Evolutionary conservation across 2,113 vertebrate species (phyloP).

Genomic region (Girardinichthys multiradiatus): DNA sequence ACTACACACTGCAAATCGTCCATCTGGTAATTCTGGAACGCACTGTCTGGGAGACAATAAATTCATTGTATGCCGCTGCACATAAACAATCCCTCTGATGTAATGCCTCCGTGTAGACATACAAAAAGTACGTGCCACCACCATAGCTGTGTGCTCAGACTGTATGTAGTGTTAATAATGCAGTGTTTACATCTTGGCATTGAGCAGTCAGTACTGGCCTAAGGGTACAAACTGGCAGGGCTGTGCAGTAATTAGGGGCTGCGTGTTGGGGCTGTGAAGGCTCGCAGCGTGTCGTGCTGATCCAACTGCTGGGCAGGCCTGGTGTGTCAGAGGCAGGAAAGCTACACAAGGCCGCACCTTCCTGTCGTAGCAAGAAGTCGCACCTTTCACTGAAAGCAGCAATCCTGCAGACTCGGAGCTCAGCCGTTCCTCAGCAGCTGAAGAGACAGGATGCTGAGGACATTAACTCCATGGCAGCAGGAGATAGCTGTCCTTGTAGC

Average conservation of each 20-base stretch:
- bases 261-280: conserved; percentile 56
- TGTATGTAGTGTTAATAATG: conserved; percentile 73
- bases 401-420: conserved; percentile 5
- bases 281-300: conserved; percentile 54
- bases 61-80: conserved; percentile 51
- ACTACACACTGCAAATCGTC: conserved; percentile 62
- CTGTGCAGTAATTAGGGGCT: conserved; percentile 66
- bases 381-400: neutral
- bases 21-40: conserved; percentile 65
- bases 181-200: conserved; percentile 73
- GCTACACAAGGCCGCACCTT: conserved; percentile 39
- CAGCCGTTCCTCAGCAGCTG: neutral
- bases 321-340: conserved; percentile 25
- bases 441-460: neutral
- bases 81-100: conserved; percentile 44
- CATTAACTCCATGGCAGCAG: neutral
- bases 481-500: conserved; percentile 1
- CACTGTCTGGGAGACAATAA: conserved; percentile 56
- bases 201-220: conserved; percentile 60
- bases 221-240: conserved; percentile 61
- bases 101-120: conserved; percentile 52
- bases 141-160: conserved; percentile 43
- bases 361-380: conserved; percentile 23
- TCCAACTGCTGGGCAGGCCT: conserved; percentile 39
- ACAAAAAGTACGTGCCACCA: conserved; percentile 46